Percentiles rank a stretch among this genome's conserved stretches.
Evolutionary conservation across 2,113 vertebrate genomes (phyloP).

Genomic region (Candoia aspera): DNA sequence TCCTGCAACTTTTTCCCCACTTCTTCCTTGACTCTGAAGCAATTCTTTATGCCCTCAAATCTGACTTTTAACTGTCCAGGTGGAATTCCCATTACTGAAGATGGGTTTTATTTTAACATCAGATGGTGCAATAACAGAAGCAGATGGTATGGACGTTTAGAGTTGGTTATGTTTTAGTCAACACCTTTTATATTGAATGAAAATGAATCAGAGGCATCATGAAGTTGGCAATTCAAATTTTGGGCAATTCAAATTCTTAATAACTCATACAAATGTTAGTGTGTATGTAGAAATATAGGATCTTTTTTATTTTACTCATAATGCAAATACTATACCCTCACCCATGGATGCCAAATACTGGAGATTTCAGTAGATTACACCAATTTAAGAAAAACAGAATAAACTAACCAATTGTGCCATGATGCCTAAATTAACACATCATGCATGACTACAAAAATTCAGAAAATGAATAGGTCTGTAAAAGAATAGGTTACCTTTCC

Average conservation of each 20-base stretch:
- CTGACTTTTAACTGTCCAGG: background rate
- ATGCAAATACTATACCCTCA: background rate
- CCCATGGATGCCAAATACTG: background rate
- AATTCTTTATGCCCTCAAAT: background rate
- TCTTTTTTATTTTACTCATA: background rate
- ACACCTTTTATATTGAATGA: background rate
- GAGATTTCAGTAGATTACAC: too few relatives aligned
- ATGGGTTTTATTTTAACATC: background rate
- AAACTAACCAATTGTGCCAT: background rate
- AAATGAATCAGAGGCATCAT: background rate
- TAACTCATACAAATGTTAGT: background rate
- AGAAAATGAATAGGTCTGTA: background rate
- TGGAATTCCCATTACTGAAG: constrained; percentile 11
- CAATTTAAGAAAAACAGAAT: background rate
- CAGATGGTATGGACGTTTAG: background rate
- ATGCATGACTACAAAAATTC: background rate
- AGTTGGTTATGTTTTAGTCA: background rate
- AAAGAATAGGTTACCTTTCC: background rate
- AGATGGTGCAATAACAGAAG: background rate
- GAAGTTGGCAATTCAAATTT: background rate
- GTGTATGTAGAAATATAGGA: background rate
- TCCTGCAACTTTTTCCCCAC: background rate
- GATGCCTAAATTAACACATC: background rate
- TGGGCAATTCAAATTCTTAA: background rate
- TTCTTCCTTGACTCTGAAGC: background rate